Base-by-base conservation (phyloP, 2,888 invertebrate genomes). In the Lasioglossum marginatum region DNA sequence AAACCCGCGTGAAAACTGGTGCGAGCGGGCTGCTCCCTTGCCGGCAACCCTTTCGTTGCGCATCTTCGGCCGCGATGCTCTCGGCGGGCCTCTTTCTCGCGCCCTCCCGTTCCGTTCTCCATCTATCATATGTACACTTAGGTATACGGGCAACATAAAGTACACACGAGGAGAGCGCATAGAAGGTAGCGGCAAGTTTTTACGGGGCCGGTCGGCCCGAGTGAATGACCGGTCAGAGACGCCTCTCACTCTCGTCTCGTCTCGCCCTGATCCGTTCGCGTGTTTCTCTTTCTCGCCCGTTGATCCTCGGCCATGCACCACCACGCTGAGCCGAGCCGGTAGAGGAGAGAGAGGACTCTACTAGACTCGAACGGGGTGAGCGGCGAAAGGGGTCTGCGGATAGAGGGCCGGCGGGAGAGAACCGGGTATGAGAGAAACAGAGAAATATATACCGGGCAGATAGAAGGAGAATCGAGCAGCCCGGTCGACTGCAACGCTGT, bases 161-260 rank as follows among this genome's bases (percentile, higher is more conserved):
- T 90, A 87, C 85, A 90, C 87, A 87, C 77, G 81, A 81, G 77
- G 83, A 82, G 87, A 85, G 85, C 81, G 88, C 85, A 88, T 89
- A 89, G 87, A 90, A 90, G 90, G 90, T 90, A 90, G 90, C 89
- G 85, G 91, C 91, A 89, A 91, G 89, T 90, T 90, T 90, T 90
- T 90, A 90, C 91, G 88, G 89, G 86, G 80, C 77, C 83, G 88
- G 79, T 74, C 85, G 81, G 81, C 85, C 76, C 87, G 90, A 90
- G 90, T 90, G 90, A 90, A 90, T 90, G 90, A 90, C 90, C 90
- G 90, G 90, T 90, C 90, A 90, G 89, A 90, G 89, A 93, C 93
- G 92, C 91, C 89, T 90, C 91, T 90, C 90, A 74, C 90, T 93
- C 94, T 57, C 82, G 57, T 84, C 88, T 60, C 43, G 57, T 37